Percentiles rank a stretch among this genome's conserved stretches.
Evolutionary conservation across 2,113 vertebrate genomes (phyloP).

Genomic region (Canis aureus): DNA sequence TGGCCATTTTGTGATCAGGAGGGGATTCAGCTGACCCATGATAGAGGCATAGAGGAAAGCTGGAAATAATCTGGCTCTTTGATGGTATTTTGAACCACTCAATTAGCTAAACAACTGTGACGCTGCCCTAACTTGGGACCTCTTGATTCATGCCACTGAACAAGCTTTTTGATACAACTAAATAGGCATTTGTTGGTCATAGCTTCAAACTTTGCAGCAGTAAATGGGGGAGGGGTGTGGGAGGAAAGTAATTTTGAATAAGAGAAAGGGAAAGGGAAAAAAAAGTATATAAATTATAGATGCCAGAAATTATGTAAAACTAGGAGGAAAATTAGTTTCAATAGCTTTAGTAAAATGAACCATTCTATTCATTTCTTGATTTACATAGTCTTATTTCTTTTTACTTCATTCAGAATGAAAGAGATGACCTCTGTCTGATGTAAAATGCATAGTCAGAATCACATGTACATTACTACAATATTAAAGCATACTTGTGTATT

Average conservation of each 20-base stretch:
- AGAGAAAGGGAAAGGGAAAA: not conserved
- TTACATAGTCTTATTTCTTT: not conserved
- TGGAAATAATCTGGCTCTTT: not conserved
- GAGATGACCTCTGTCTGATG: not conserved
- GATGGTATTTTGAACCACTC: not conserved
- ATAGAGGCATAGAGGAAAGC: not conserved
- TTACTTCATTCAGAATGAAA: not conserved
- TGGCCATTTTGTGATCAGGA: not conserved
- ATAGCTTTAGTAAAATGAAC: not conserved
- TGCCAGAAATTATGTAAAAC: not conserved
- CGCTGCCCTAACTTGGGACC: no score
- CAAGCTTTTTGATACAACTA: not conserved
- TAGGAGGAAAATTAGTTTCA: not conserved
- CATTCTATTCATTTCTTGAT: not conserved
- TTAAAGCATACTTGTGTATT: not conserved
- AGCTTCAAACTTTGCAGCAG: not conserved
- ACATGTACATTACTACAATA: rapidly evolving
- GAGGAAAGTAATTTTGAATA: not conserved
- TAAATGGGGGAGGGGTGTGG: rapidly evolving
- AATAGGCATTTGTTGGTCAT: rapidly evolving
- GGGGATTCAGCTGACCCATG: not conserved
- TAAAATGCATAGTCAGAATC: not conserved
- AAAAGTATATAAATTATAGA: not conserved
- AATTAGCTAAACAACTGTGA: not conserved
- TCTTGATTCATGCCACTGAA: no score